Evolutionary conservation across 2,888 invertebrate genomes (phyloP).

Genomic region (Cheilosia grossa): DNA sequence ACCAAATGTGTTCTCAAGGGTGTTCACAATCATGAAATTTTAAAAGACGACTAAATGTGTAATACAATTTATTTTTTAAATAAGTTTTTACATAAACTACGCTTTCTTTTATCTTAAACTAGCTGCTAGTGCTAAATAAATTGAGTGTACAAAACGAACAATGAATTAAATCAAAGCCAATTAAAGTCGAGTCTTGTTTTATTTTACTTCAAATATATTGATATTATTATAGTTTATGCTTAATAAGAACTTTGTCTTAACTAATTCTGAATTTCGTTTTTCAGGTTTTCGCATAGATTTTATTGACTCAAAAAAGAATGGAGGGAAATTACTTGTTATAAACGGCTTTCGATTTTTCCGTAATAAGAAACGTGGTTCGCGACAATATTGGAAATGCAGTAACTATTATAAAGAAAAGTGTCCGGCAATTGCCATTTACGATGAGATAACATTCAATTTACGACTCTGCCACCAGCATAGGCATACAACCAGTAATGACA

Average conservation of each 20-base stretch:
- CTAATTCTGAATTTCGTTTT: conserved; percentile 64
- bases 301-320: conserved; percentile 83
- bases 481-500: conserved; percentile 81
- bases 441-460: conserved; percentile 81
- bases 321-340: conserved; percentile 82
- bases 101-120: not conserved
- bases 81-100: not conserved
- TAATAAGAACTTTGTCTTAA: conserved; percentile 3
- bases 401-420: conserved; percentile 83
- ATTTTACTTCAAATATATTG: conserved; percentile 7
- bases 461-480: conserved; percentile 82
- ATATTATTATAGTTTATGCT: not conserved
- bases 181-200: conserved; percentile 33
- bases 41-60: conserved; percentile 74
- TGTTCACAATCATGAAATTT: conserved; percentile 81
- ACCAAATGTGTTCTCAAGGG: conserved; percentile 80
- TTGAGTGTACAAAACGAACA: not conserved
- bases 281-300: conserved; percentile 82
- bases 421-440: conserved; percentile 83
- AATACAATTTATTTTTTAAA: not conserved
- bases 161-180: not conserved
- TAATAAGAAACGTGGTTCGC: conserved; percentile 82
- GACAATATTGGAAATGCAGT: conserved; percentile 83
- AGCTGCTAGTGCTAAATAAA: not conserved
- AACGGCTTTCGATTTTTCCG: conserved; percentile 83